phyloP scores from a whole-genome alignment of 2,888 invertebrate genomes.

The Corbicula japonica region DNA sequence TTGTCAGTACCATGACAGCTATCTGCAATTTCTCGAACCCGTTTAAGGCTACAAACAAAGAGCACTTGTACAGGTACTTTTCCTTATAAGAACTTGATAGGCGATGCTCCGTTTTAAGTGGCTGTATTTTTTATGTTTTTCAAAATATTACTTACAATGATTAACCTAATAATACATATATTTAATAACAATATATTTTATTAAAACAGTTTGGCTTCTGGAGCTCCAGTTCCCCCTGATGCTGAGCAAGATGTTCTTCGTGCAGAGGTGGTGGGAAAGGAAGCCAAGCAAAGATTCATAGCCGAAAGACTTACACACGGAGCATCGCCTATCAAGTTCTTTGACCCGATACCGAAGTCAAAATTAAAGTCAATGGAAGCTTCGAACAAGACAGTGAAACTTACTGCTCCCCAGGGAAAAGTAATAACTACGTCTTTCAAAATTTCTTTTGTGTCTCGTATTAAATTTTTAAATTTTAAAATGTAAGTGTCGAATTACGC shows the following conservation, averaged over 20 bases:
- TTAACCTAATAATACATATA: too few relatives aligned
- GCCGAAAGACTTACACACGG: slow-evolving; percentile 19
- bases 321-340: slow-evolving; percentile 38
- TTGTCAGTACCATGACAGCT: slow-evolving; percentile 41
- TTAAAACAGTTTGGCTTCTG: slow-evolving; percentile 53
- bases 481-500: too few relatives aligned
- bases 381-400: slow-evolving; percentile 33
- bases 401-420: slow-evolving; percentile 43
- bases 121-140: too few relatives aligned
- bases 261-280: background rate
- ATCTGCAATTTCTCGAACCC: slow-evolving; percentile 58
- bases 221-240: slow-evolving; percentile 26
- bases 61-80: slow-evolving; percentile 36
- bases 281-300: slow-evolving; percentile 22
- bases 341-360: slow-evolving; percentile 38
- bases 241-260: background rate
- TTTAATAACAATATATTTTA: too few relatives aligned
- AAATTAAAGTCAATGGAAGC: slow-evolving; percentile 43
- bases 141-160: too few relatives aligned
- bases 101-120: too few relatives aligned
- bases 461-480: too few relatives aligned
- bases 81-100: too few relatives aligned
- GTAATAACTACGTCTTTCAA: too few relatives aligned
- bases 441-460: too few relatives aligned
- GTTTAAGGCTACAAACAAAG: slow-evolving; percentile 47